Evolutionary conservation across 1,140 invertebrate species (phyloP), one percentile per base, ranked within the genome.

Genomic region (Orius laevigatus): DNA sequence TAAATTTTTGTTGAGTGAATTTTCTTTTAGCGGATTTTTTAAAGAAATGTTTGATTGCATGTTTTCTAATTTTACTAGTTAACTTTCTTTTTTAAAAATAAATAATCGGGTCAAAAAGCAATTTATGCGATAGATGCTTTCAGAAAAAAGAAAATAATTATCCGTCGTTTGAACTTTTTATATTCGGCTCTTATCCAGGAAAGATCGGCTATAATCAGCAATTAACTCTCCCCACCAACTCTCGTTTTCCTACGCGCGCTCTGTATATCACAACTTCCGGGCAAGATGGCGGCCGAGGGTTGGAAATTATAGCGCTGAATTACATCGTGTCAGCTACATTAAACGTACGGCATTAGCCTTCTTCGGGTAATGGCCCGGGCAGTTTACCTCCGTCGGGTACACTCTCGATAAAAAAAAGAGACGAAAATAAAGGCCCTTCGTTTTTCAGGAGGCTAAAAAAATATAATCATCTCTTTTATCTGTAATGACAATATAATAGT

Each of bases 291-390:
- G 9, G 5, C 19, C 25, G 16, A 20, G 41, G 41, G 41, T 43
- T 15, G 41, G 31, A 43, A 43, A 43, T 43, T 43, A 43, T 43
- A 43, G 41, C 41, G 41, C 16, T 43, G 41, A 43, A 43, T 43
- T 43, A 43, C 25, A 43, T 43, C 41, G 41, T 43, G 41, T 43
- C 41, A 43, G 41, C 19, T 43, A 43, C 41, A 43, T 43, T 43
- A 43, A 43, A 43, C 41, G 41, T 43, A 43, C 41, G 41, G 41
- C 41, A 43, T 43, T 43, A 43, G 31, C 41, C 41, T 25, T 14
- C 19, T 5, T 14, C 18, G 33, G n/a, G n/a, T 34, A 6, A 8
- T 34, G 8, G 8, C 33, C 33, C 33, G 8, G 8, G n/a, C 33
- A 34, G 33, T n/a, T n/a, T 8, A 34, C 33, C 33, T n/a, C 33